These are phyloP conservation scores for Glomeris maerens DNA, from an alignment of 1,140 invertebrate species.

Conservation along the genomic window DNA sequence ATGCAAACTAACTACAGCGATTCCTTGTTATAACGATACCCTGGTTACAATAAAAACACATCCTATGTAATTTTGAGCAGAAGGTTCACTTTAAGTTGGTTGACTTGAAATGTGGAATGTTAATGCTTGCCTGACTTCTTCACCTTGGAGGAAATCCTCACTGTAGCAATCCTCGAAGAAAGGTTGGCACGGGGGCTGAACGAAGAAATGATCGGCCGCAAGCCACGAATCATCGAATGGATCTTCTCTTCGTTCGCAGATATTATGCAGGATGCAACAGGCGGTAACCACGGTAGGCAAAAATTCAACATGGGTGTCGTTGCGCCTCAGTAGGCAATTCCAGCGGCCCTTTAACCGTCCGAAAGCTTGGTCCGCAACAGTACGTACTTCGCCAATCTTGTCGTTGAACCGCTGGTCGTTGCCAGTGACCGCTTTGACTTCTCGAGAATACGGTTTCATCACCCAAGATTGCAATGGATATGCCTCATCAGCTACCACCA, in stretches of 20 bases:
- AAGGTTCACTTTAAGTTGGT: no score
- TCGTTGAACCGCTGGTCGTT: neutral
- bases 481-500: neutral
- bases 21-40: no score
- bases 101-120: no score
- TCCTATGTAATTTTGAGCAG: no score
- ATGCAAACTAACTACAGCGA: no score
- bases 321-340: neutral
- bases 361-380: neutral
- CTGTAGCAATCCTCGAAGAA: no score
- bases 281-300: neutral
- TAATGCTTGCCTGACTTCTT: no score
- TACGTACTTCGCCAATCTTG: neutral
- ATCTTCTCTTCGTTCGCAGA: neutral
- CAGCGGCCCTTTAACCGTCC: neutral
- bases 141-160: no score
- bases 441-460: neutral
- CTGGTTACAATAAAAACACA: no score
- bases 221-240: neutral
- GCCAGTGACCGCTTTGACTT: neutral
- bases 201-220: no score
- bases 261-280: constrained; percentile 1
- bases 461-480: neutral
- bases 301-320: neutral
- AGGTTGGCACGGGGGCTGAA: no score